A percentile compares a stretch with the other conserved stretches of the same genome.
Evolutionary conservation across 1,140 invertebrate genomes (phyloP).

Genomic region (Ooceraea biroi): DNA sequence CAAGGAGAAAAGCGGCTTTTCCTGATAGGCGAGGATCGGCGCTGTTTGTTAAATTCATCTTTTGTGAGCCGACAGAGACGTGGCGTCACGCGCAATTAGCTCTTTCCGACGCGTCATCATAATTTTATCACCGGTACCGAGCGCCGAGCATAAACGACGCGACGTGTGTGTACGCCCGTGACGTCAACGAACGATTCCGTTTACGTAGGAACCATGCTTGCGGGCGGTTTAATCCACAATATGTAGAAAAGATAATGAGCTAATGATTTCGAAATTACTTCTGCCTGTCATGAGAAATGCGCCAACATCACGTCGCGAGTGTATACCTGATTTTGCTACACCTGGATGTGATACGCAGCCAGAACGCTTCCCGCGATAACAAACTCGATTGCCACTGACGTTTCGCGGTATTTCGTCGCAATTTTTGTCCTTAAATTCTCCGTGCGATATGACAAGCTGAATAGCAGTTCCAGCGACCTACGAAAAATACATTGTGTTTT

Average conservation of each 20-base stretch:
- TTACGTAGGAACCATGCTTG: neutral
- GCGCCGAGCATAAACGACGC: neutral
- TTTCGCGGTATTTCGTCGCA: neutral
- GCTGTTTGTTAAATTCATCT: slow-evolving; percentile 1
- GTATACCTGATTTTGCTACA: neutral
- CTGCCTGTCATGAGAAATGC: neutral
- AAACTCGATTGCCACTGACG: slow-evolving; percentile 1
- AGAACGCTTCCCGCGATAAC: slow-evolving; percentile 2
- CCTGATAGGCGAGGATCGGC: neutral
- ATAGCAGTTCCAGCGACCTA: neutral
- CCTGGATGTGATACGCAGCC: neutral
- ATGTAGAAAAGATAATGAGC: neutral
- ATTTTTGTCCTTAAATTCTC: slow-evolving; percentile 8
- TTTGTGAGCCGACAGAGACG: neutral
- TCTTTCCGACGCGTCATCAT: slow-evolving; percentile 2
- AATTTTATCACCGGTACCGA: slow-evolving; percentile 14
- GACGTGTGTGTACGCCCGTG: neutral
- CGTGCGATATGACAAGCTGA: neutral
- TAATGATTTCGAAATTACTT: slow-evolving; percentile 17
- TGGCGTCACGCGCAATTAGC: slow-evolving; percentile 20
- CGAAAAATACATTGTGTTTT: neutral
- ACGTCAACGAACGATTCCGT: neutral
- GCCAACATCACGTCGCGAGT: neutral
- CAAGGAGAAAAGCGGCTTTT: neutral
- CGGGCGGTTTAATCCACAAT: too few relatives aligned